Evolutionary conservation across 92 coral and sea anemone genomes (phyloP).

Genomic region (Epizoanthus fatuus): DNA sequence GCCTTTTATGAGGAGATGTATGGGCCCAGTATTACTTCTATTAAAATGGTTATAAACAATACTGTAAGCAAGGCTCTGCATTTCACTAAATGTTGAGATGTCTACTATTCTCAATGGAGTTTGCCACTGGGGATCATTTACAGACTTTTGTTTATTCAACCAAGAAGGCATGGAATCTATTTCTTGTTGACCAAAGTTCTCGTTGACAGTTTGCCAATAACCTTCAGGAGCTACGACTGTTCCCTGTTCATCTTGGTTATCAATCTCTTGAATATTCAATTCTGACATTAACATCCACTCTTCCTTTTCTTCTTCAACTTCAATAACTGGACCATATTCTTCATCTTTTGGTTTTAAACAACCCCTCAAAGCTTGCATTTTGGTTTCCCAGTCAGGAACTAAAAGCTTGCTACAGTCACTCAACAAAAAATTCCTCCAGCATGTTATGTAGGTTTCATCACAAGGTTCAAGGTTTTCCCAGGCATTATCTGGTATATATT

Average conservation of each 20-base stretch:
- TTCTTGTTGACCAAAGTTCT: slow-evolving; percentile 38
- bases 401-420: no score
- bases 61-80: slow-evolving; percentile 49
- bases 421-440: no score
- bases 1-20: slow-evolving; percentile 22
- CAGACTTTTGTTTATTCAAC: slow-evolving; percentile 46
- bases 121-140: slow-evolving; percentile 4
- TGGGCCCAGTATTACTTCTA: not conserved
- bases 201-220: slow-evolving; percentile 13
- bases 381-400: no score
- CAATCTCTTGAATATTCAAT: no score
- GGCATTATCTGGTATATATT: slow-evolving; percentile 31
- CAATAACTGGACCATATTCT: no score
- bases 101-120: slow-evolving; percentile 42
- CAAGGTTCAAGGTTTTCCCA: slow-evolving; percentile 24
- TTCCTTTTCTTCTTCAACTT: no score
- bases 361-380: no score
- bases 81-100: slow-evolving; percentile 52
- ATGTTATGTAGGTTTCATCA: no score
- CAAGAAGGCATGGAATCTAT: slow-evolving; percentile 46
- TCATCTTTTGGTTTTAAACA: no score
- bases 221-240: slow-evolving; percentile 54
- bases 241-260: not conserved
- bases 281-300: no score
- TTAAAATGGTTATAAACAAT: slow-evolving; percentile 42